phyloP scores from a whole-genome alignment of 2,888 invertebrate species.

The Oxytorus armatus region DNA sequence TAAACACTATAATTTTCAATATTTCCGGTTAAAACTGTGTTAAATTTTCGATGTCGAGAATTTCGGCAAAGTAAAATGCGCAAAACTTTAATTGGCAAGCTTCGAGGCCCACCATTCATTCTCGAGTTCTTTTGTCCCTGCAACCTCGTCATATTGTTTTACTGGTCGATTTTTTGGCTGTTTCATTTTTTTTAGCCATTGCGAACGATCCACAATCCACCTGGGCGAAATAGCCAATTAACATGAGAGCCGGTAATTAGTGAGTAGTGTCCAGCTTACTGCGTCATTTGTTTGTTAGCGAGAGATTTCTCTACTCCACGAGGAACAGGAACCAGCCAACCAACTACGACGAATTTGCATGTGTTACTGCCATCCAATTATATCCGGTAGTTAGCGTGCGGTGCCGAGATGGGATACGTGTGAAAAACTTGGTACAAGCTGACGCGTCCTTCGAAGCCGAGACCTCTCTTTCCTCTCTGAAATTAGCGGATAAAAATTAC shows the following conservation, averaged over 20 bases:
- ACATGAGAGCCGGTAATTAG: slow-evolving; percentile 55
- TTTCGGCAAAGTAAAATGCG: neutral
- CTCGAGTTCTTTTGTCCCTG: slow-evolving; percentile 19
- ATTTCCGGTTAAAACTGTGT: neutral
- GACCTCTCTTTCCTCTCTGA: neutral
- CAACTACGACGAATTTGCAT: slow-evolving; percentile 1
- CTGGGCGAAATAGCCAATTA: slow-evolving; percentile 54
- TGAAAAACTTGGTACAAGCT: neutral
- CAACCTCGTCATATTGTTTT: slow-evolving; percentile 22
- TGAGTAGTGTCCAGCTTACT: slow-evolving; percentile 39
- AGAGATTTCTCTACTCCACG: slow-evolving; percentile 1
- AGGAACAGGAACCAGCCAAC: neutral
- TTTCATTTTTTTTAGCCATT: neutral
- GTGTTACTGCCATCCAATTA: slow-evolving; percentile 8
- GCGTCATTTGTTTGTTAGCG: slow-evolving; percentile 14
- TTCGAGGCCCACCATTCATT: slow-evolving; percentile 9
- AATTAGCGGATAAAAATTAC: no score
- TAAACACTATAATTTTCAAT: neutral
- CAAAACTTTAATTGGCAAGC: slow-evolving; percentile 38
- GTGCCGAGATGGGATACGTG: neutral
- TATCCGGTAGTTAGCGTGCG: neutral
- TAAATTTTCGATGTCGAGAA: neutral
- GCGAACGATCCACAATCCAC: no score
- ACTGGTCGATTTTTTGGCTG: neutral
- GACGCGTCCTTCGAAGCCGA: neutral